Conservation (phyloP, 2,888 invertebrate species). For the Chaitophorus viminalis region DNA sequence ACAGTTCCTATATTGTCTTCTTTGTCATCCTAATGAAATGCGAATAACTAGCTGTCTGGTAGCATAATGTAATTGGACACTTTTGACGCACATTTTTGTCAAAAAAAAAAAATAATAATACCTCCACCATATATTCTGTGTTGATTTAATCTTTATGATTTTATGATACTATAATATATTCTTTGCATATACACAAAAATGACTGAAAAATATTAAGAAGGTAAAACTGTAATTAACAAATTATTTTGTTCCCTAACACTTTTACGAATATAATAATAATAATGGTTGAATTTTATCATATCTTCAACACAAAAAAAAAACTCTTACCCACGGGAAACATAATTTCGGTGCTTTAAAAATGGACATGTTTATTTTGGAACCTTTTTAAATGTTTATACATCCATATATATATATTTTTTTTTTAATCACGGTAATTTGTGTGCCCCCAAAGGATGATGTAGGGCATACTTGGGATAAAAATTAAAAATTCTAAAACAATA, state of each 20-base stretch:
- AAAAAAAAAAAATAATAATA: constrained; percentile 1
- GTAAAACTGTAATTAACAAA: background rate
- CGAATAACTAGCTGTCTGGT: background rate
- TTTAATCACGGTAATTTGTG: constrained; percentile 44
- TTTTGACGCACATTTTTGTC: background rate
- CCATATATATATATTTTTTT: background rate
- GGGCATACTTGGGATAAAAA: constrained; percentile 26
- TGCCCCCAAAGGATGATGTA: constrained; percentile 26
- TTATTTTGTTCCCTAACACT: background rate
- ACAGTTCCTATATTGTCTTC: background rate
- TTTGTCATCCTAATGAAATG: constrained; percentile 15
- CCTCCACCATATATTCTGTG: background rate
- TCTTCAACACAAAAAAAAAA: background rate
- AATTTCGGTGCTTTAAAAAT: constrained; percentile 29
- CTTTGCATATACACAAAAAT: background rate
- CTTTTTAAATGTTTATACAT: constrained; percentile 15
- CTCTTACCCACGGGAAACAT: constrained; percentile 12
- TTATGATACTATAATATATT: background rate
- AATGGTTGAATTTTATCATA: constrained; percentile 9
- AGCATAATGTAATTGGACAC: background rate
- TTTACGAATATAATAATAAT: background rate
- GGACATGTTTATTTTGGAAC: constrained; percentile 25
- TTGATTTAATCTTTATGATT: background rate
- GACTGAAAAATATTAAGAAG: background rate
- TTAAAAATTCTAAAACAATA: constrained; percentile 56